Base-by-base conservation (phyloP, 2,113 vertebrate species). In the Rhagologus leucostigma region DNA sequence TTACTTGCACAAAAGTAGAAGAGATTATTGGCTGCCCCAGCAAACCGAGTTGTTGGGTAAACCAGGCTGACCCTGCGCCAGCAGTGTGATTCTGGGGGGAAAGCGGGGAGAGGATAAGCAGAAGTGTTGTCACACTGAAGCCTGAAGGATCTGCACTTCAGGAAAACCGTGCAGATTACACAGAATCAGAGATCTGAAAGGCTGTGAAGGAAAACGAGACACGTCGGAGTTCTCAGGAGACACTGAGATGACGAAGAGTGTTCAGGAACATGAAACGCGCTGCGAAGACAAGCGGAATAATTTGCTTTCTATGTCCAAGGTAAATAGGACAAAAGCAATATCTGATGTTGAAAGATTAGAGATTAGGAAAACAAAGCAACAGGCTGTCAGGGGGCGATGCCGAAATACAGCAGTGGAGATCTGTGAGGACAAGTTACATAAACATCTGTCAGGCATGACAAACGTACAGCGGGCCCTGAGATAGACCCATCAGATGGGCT, bases 371-470 rank as follows among this genome's bases (percentile, higher is more conserved):
- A 78, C 39, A 86, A 73, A 90, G 76, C 83, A 92, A 78, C 1
- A 30, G 47, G 7, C 30, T 81, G 76, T 92, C 52, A 49, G 17
- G 89, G 62, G 83, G 80, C 1, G 19, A 84, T 55, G 92, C 16
- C 4, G 76, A 93, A 92, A 86, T 3, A 18, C 80, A 47, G 80
- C 86, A 35, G 41, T 56, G 92, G 80, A 92, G 83, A 93, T 86
- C 39, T 84, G 87, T 18, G 59, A 89, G 93, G 93, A 87, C 83
- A 84, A 93, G 76, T 87, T 92, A 89, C 68, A 77, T 77, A 96
- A 95, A 95, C 91, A 95, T 70, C 91, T 92, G 91, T 92, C 94
- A 91, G 90, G 53, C 68, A 93, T 90, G 91, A 95, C 89, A 95
- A 97, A 95, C 27, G 6, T 86, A 90, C 5, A 84, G 79, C 16